Percentiles rank a stretch among this genome's conserved stretches.
Conservation (phyloP, 2,888 invertebrate species). For the Lottia gigantea region DNA sequence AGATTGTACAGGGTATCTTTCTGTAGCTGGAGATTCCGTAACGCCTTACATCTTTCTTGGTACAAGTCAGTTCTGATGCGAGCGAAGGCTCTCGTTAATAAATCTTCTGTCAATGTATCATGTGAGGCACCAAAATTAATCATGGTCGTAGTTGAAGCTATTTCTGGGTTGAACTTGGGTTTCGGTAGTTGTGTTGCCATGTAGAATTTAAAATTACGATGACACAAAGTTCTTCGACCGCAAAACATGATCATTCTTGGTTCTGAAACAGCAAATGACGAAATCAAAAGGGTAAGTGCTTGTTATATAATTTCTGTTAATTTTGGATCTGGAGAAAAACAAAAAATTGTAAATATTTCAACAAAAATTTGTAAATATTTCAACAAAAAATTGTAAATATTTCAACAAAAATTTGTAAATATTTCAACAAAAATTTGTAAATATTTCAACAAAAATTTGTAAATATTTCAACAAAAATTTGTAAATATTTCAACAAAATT, state of each 20-base stretch:
- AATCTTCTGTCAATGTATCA: constrained; percentile 63
- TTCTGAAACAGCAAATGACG: constrained; percentile 42
- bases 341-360: no score
- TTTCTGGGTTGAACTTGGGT: constrained; percentile 58
- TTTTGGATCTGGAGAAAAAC: no score
- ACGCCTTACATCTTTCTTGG: constrained; percentile 53
- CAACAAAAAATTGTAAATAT: no score
- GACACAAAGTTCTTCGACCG: constrained; percentile 63
- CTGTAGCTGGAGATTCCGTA: constrained; percentile 52
- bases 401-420: no score
- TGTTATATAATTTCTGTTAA: no score
- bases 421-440: no score
- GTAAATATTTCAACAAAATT: no score
- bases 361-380: no score
- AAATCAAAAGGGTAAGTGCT: no score
- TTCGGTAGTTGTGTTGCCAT: constrained; percentile 56
- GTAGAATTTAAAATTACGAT: constrained; percentile 62
- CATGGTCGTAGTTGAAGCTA: constrained; percentile 60
- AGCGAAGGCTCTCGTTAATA: constrained; percentile 62
- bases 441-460: no score
- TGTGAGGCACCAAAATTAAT: constrained; percentile 64
- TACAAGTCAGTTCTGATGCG: constrained; percentile 60
- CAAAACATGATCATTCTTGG: constrained; percentile 64
- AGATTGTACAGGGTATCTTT: constrained; percentile 50
- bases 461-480: no score